These are phyloP conservation scores for Sinodicranocentrus sp. DNA, from an alignment of 2,888 invertebrate genomes.

Conservation along the genomic window DNA sequence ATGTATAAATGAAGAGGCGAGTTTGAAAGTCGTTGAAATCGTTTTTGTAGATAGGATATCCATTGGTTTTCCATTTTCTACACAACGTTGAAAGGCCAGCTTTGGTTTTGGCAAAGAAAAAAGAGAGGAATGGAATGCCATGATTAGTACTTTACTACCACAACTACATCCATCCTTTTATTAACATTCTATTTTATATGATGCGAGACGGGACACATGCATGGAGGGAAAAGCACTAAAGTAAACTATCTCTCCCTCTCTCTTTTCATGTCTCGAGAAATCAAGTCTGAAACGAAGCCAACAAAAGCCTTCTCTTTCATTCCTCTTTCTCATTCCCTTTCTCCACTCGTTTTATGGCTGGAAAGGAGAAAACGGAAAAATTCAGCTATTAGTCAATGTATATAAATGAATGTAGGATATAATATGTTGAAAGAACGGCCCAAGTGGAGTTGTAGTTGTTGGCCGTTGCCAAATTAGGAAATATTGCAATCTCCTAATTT, in stretches of 20 bases:
- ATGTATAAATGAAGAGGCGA: no score
- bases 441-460: slow-evolving; percentile 25
- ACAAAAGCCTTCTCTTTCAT: slow-evolving; percentile 51
- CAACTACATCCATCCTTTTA: slow-evolving; percentile 42
- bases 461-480: slow-evolving; percentile 69
- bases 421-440: no score
- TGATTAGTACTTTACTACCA: slow-evolving; percentile 23
- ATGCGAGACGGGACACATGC: slow-evolving; percentile 27
- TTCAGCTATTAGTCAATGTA: slow-evolving; percentile 46
- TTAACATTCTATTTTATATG: slow-evolving; percentile 44
- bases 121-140: slow-evolving; percentile 29
- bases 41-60: no score
- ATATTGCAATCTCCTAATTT: slow-evolving; percentile 70
- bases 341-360: no score
- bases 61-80: neutral
- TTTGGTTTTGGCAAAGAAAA: slow-evolving; percentile 54
- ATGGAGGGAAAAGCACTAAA: slow-evolving; percentile 57
- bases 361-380: no score
- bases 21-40: no score
- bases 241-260: slow-evolving; percentile 49
- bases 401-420: slow-evolving; percentile 10
- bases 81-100: slow-evolving; percentile 4
- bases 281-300: slow-evolving; percentile 68
- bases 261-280: slow-evolving; percentile 58
- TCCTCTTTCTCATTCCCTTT: slow-evolving; percentile 24